Base-by-base conservation (phyloP, 2,113 vertebrate species). In the Oceanodroma tethys region DNA sequence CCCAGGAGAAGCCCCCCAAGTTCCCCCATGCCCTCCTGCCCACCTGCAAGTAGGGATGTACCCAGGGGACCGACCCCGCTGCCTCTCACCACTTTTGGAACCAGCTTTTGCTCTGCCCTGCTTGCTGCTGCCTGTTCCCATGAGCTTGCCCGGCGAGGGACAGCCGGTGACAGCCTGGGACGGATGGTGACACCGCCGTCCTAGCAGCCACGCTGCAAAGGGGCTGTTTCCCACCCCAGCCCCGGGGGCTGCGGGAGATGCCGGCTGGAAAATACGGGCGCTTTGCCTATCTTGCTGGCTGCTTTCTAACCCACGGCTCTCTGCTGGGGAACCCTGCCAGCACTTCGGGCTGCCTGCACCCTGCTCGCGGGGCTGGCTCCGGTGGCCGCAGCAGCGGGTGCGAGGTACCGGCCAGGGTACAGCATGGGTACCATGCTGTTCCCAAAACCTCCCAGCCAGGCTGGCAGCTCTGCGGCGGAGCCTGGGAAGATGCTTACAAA, bases 361-460 rank as follows among this genome's bases (percentile, higher is more conserved):
- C 34, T 55, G 71, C 43, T 83, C 6, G 1, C 0, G 0, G 45
- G 27, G 48, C 48, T 1, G 7, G 58, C 53, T 42, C 48, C 0
- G 1, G 60, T 16, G 80, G 42, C 60, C 1, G 2, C 83, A 53
- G 79, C 55, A 56, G 34, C 0, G 18, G 59, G 16, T 11, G 10
- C 0, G 0, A 88, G 50, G 34, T 40, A 65, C 43, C 4, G 6
- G 26, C 26, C 3, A 0, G 58, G 58, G 36, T 59, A 65, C 58
- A 26, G 63, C 1, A 1, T 3, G 30, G 47, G 13, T n/a, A 13
- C 66, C 15, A 4, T 7, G 56, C 83, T 67, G 38, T 70, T 45
- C 67, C 56, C 3, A 0, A 72, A 12, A 3, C 4, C 36, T 25
- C n/a, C 25, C 38, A n/a, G 10, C 56, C 52, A 80, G 21, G n/a